phyloP scores from a whole-genome alignment of 2,797 vertebrate species.

The Melanotaenia trifasciata region DNA sequence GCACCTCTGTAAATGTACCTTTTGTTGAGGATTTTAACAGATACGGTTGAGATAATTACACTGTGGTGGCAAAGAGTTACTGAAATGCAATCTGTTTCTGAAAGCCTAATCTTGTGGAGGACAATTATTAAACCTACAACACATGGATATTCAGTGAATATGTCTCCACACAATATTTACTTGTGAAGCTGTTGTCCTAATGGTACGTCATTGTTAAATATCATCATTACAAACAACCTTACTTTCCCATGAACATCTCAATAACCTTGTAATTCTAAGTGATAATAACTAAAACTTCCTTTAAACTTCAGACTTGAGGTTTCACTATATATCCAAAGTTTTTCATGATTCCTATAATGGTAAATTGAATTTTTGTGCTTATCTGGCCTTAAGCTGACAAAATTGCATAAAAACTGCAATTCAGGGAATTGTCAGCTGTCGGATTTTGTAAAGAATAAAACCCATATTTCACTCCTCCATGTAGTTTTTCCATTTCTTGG shows the following conservation, averaged over 20 bases:
- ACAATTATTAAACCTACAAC: constrained; percentile 7
- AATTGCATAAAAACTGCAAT: constrained; percentile 14
- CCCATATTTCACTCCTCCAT: not conserved
- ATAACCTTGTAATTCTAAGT: not conserved
- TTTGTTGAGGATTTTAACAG: constrained; percentile 34
- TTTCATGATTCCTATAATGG: not conserved
- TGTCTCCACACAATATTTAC: not conserved
- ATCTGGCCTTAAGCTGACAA: not conserved
- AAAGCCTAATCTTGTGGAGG: not conserved
- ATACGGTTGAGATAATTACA: constrained; percentile 9
- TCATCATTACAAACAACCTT: not conserved
- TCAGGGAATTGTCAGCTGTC: not conserved
- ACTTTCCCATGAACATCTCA: not conserved
- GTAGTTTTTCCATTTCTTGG: not conserved
- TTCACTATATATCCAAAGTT: not conserved
- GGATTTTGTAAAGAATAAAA: constrained; percentile 7
- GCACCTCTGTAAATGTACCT: constrained; percentile 12
- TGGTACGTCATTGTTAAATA: not conserved
- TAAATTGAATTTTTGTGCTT: not conserved
- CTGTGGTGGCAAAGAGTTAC: constrained; percentile 2
- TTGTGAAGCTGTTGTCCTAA: not conserved
- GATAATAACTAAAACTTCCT: not conserved
- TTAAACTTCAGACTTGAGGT: not conserved
- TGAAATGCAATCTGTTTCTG: constrained; percentile 13
- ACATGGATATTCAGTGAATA: not conserved